Conservation (phyloP, 2,113 vertebrate species). For the Noturus placidus region DNA sequence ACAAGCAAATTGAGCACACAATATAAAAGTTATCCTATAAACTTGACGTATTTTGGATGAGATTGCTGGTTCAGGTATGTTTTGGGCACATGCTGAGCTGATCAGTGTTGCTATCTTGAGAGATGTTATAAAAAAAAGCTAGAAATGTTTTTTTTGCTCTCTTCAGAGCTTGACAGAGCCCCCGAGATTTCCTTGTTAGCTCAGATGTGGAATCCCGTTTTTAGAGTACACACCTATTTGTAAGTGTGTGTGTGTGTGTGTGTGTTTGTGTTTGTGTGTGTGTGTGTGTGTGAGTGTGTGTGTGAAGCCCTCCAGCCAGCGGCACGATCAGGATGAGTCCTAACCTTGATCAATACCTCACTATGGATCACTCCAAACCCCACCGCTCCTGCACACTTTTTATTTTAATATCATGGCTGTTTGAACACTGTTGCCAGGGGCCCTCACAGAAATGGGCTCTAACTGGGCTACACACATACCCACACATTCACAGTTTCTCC, state of each 20-base stretch:
- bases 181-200: slow-evolving; percentile 57
- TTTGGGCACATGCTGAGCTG: slow-evolving; percentile 32
- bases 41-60: neutral
- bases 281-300: neutral
- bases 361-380: slow-evolving; percentile 71
- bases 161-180: slow-evolving; percentile 28
- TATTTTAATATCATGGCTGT: slow-evolving; percentile 79
- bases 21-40: slow-evolving; percentile 1
- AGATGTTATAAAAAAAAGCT: neutral
- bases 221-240: slow-evolving; percentile 53
- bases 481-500: slow-evolving; percentile 16
- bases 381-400: slow-evolving; percentile 67
- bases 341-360: slow-evolving; percentile 79
- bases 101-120: slow-evolving; percentile 15
- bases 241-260: neutral
- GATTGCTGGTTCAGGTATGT: slow-evolving; percentile 29
- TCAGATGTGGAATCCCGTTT: slow-evolving; percentile 55
- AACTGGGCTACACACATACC: slow-evolving; percentile 37
- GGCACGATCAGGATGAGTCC: slow-evolving; percentile 62
- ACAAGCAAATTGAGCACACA: slow-evolving; percentile 19
- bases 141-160: slow-evolving; percentile 1
- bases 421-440: slow-evolving; percentile 75
- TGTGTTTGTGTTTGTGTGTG: neutral
- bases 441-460: slow-evolving; percentile 54
- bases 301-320: slow-evolving; percentile 63